Evolutionary conservation across 2,797 vertebrate species (phyloP), one percentile per base, ranked within the genome.

Genomic region (Muraenolepis orangiensis): DNA sequence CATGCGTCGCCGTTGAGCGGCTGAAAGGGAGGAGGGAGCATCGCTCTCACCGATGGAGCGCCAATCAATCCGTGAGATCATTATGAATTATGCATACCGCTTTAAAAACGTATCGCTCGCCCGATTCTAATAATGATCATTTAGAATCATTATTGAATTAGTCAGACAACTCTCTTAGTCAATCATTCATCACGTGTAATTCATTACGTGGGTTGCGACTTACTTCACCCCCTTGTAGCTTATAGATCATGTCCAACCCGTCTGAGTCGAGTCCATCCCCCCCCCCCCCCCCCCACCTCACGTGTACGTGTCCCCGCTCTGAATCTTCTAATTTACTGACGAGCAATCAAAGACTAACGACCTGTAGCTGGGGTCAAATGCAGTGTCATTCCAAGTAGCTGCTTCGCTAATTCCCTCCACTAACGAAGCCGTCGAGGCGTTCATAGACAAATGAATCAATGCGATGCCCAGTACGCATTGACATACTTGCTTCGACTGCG

Each of bases 401-500:
- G 77, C 30, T 72, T n/a, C 72, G 61, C 76, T 74, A 77, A 73
- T 72, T 64, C 57, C 57, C 57, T 64, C n/a, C 23, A 13, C 57
- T 64, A 64, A 64, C 10, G 57, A 64, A 64, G 57, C 57, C 26
- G 26, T 26, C 68, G 57, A 88, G 79, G 70, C 73, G 71, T 74
- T 82, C 77, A 38, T 23, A 72, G 51, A 81, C 61, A 82, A 84
- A 85, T 84, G 73, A 84, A 80, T 83, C 80, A 76, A 73, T 16
- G 1, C 68, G 75, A 76, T 81, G 71, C 76, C 74, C 77, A 84
- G 78, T 81, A 75, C 68, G 80, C 74, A 83, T 86, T 81, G 66
- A 72, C 76, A 79, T 29, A 61, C 68, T n/a, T 31, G 74, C 81
- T 89, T 87, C 87, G 81, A 83, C 87, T 87, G 46, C 80, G 80